A percentile compares a stretch with the other conserved stretches of the same genome.
These are phyloP conservation scores for Scolopax rusticola DNA, from an alignment of 2,797 vertebrate species.

Conservation along the genomic window DNA sequence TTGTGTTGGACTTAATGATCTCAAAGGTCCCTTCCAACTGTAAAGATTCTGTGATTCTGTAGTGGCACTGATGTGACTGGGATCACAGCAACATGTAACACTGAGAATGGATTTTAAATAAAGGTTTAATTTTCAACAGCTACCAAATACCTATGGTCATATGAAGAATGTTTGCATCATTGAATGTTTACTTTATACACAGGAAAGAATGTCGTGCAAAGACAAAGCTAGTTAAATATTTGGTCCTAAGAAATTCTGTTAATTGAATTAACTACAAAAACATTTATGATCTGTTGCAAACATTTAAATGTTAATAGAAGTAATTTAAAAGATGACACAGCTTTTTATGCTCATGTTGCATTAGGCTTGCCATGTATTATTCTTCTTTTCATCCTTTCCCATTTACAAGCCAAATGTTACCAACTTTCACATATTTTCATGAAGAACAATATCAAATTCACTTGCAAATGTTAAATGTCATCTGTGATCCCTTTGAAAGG, in stretches of 20 bases:
- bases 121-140: not conserved
- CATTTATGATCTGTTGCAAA: not conserved
- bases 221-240: not conserved
- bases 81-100: not conserved
- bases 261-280: not conserved
- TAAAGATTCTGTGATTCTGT: not conserved
- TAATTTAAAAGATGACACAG: not conserved
- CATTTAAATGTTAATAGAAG: not conserved
- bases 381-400: not conserved
- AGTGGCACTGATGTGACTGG: not conserved
- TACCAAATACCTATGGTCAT: not conserved
- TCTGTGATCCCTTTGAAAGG: not conserved
- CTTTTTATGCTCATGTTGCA: not conserved
- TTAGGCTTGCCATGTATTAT: not conserved
- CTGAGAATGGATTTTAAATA: not conserved
- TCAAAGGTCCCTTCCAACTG: too few relatives aligned
- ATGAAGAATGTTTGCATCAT: not conserved
- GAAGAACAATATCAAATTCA: not conserved
- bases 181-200: not conserved
- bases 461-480: conserved; percentile 21
- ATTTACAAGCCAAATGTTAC: not conserved
- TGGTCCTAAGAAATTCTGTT: not conserved
- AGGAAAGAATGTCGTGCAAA: not conserved
- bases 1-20: too few relatives aligned
- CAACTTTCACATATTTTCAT: not conserved